A percentile compares a stretch with the other conserved stretches of the same genome.
These are phyloP conservation scores for Myrmophylax atrothorax DNA, from an alignment of 2,113 vertebrate species.

Conservation along the genomic window DNA sequence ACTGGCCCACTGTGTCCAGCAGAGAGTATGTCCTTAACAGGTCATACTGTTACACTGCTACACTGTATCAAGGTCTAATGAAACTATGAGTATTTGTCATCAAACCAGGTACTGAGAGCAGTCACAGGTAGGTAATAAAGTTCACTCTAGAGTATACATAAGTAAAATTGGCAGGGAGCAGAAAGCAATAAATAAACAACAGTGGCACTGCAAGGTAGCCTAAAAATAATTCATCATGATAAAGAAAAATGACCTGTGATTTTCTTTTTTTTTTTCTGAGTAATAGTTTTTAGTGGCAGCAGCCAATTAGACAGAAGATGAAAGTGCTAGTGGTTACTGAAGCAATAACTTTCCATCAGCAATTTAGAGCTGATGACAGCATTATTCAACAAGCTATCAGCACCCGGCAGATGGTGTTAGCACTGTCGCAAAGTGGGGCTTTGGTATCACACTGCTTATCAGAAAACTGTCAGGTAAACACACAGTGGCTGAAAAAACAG, in stretches of 20 bases:
- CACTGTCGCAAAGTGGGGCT: constrained; percentile 35
- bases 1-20: not conserved
- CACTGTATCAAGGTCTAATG: not conserved
- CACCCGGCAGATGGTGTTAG: constrained; percentile 65
- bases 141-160: not conserved
- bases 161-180: constrained; percentile 11
- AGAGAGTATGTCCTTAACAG: not conserved
- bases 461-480: constrained; percentile 62
- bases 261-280: not conserved
- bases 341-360: constrained; percentile 54
- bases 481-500: constrained; percentile 35
- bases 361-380: constrained; percentile 37
- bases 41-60: too few relatives aligned
- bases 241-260: not conserved
- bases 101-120: not conserved
- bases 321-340: not conserved
- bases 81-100: not conserved
- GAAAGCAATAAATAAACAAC: constrained; percentile 12
- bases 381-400: constrained; percentile 50
- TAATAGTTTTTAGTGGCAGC: constrained; percentile 29
- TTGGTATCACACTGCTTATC: constrained; percentile 52
- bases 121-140: not conserved
- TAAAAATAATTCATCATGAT: constrained; percentile 48
- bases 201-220: not conserved
- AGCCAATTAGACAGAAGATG: constrained; percentile 29